phyloP scores from a whole-genome alignment of 2,113 vertebrate species.

The Gobio gobio region DNA sequence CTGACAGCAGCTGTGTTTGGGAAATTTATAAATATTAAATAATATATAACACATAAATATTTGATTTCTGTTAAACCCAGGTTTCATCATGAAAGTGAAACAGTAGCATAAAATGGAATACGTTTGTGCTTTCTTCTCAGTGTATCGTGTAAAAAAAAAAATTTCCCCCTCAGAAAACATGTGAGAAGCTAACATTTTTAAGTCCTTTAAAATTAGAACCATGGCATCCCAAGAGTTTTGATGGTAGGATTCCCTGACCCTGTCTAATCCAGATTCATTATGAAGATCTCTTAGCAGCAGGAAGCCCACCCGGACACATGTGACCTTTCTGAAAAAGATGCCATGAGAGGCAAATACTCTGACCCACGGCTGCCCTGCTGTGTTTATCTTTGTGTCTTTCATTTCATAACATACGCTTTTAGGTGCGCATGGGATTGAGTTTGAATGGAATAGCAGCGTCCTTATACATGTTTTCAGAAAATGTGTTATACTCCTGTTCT shows the following conservation, averaged over 20 bases:
- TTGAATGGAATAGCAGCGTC: slow-evolving; percentile 1
- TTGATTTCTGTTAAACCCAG: background rate
- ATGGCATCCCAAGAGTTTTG: slow-evolving; percentile 3
- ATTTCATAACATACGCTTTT: background rate
- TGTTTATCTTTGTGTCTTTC: slow-evolving; percentile 28
- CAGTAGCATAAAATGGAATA: background rate
- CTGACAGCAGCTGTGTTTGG: background rate
- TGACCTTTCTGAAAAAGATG: slow-evolving; percentile 50
- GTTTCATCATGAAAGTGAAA: slow-evolving; percentile 23
- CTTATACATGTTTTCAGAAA: background rate
- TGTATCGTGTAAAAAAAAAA: background rate
- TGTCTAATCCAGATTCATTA: slow-evolving; percentile 50
- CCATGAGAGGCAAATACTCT: slow-evolving; percentile 45
- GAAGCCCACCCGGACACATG: slow-evolving; percentile 47
- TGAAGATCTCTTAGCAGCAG: slow-evolving; percentile 48
- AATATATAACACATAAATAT: slow-evolving; percentile 20
- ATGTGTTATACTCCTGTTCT: background rate
- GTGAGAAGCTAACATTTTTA: background rate
- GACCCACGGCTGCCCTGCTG: slow-evolving; percentile 38
- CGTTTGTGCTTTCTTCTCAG: background rate
- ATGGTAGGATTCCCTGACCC: slow-evolving; percentile 31
- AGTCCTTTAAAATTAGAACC: background rate
- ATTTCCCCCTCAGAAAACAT: no score
- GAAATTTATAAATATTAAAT: background rate
- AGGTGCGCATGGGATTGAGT: slow-evolving; percentile 2